Base-by-base conservation (phyloP, 2,113 vertebrate species). In the Lophotis ruficrista region DNA sequence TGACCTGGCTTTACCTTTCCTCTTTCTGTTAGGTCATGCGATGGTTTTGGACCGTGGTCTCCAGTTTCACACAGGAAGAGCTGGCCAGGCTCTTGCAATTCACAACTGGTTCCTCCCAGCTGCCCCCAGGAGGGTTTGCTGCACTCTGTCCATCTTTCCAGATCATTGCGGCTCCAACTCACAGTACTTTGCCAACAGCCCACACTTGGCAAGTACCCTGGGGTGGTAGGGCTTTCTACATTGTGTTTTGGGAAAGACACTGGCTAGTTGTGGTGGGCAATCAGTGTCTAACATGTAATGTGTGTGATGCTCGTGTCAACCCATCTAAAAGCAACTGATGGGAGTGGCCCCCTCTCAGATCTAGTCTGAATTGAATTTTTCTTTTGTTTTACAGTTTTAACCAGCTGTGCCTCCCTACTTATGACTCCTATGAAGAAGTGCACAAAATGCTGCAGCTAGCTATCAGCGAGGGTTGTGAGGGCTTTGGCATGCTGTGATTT, bases 391-490 rank as follows among this genome's bases (percentile, higher is more conserved):
- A 33, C 96, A 99, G 99, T 98, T 99, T 99, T 97, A 99, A 99
- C 99, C 99, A 99, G 99, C 98, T 99, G 98, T 99, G 99, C 99
- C 99, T 99, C 98, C 99, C 99, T 24, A 99, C 99, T 13, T 99
- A 99, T 24, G 99, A 99, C 98, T 99, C 99, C 50, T 99, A 99
- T 43, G 99, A 99, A 98, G 99, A 99, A 96, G 98, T 99, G 95
- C 99, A 99, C 98, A 99, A 99, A 98, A 98, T 99, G 99, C 98
- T 99, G 96, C 99, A 99, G 96, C 98, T 99, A 98, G 99, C 99
- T 98, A 99, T 99, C 98, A 99, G 99, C 1, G 99, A 99, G 97
- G 99, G 99, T 91, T 99, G 99, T 31, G 99, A 99, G 94, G 99
- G 99, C 93, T 99, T 99, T 75, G 99, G 99, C 89, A 99, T 99